Evolutionary conservation across 2,888 invertebrate species (phyloP).

Genomic region (Apotomis betuletana): DNA sequence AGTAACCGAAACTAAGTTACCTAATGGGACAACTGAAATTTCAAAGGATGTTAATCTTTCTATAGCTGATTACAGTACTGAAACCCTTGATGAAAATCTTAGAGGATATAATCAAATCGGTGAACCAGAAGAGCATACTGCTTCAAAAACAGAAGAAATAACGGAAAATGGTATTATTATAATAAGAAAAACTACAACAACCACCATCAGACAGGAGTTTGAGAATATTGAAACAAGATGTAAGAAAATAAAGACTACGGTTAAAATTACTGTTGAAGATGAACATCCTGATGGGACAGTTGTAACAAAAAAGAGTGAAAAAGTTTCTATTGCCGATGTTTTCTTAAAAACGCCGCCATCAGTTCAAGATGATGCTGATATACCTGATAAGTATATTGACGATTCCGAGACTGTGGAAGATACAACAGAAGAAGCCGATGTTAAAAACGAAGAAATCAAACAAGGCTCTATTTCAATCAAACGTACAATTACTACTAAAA

Average conservation of each 20-base stretch:
- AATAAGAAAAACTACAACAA: slow-evolving; percentile 67
- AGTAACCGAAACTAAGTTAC: slow-evolving; percentile 65
- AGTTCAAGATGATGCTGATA: slow-evolving; percentile 51
- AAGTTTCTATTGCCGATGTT: slow-evolving; percentile 71
- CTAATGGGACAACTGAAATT: slow-evolving; percentile 69
- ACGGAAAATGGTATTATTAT: slow-evolving; percentile 63
- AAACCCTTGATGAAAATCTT: slow-evolving; percentile 66
- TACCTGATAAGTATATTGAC: slow-evolving; percentile 58
- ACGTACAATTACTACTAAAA: slow-evolving; percentile 75
- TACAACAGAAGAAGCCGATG: slow-evolving; percentile 69
- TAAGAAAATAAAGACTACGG: slow-evolving; percentile 70
- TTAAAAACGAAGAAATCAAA: slow-evolving; percentile 68
- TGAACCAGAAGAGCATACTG: slow-evolving; percentile 60
- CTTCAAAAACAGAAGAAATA: slow-evolving; percentile 57
- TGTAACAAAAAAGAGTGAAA: slow-evolving; percentile 72
- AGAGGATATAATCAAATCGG: slow-evolving; percentile 60
- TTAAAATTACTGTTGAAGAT: slow-evolving; percentile 68
- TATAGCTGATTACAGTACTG: slow-evolving; percentile 64
- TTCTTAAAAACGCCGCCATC: slow-evolving; percentile 53
- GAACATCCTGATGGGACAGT: slow-evolving; percentile 74
- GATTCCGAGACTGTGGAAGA: slow-evolving; percentile 73
- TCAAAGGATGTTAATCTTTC: slow-evolving; percentile 75
- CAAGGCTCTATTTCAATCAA: slow-evolving; percentile 67
- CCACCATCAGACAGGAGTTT: slow-evolving; percentile 68
- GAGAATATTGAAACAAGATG: slow-evolving; percentile 57